Evolutionary conservation across 2,888 invertebrate species (phyloP), one percentile per base, ranked within the genome.

Genomic region (Euphydryas editha): DNA sequence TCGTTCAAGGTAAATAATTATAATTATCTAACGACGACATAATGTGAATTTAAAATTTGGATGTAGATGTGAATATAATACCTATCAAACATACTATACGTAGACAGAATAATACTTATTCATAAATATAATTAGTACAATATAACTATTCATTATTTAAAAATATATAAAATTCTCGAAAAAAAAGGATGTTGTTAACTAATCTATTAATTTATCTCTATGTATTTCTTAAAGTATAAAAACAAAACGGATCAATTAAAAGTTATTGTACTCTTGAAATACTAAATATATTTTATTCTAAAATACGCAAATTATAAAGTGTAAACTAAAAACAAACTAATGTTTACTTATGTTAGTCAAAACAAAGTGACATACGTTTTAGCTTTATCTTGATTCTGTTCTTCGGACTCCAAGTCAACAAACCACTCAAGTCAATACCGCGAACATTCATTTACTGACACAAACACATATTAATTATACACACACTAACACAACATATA

Each of bases 381-480:
- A 92, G 87, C 82, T 92, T 92, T 88, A 92, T 91, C 84, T 92
- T 92, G 88, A 92, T 85, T 80, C 82, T 90, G 81, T 87, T 89
- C 82, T 90, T 92, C 57, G 92, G 91, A 80, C 87, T 91, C 92
- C 92, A 92, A 81, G 87, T 87, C 73, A 91, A 90, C 79, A 92
- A 85, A 84, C 91, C 90, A 65, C 83, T 85, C 81, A 87, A 88
- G 77, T 88, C 90, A 84, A 87, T 81, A 77, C 90, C 86, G 47
- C 87, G 84, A 71, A 90, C 88, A 85, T 86, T 90, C 92, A 92
- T 92, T 90, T 92, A 91, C 84, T 88, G 77, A 87, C 86, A 86
- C 83, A 82, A 83, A 83, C 84, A 79, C 84, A 83, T 80, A 69
- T 70, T 81, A 65, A 77, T 76, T 71, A 75, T 76, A 59, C 83